Base-by-base conservation (phyloP, 1,140 invertebrate species). In the Phocides pigmalion region DNA sequence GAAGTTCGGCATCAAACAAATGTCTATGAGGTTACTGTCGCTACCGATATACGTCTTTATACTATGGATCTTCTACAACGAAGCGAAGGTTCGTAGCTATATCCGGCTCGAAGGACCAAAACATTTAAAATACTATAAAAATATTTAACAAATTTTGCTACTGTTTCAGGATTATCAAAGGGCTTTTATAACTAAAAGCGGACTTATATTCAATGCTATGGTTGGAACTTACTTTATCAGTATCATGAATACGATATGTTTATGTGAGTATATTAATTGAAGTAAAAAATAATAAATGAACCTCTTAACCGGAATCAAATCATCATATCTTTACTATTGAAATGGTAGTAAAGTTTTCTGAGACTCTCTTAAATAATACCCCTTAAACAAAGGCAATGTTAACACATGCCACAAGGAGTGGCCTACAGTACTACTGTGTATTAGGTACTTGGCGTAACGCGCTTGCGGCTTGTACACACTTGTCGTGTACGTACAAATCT, bases 131-230 rank as follows among this genome's bases (percentile, higher is more conserved):
- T 8, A 22, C 5, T 44, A 16, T 8, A 28, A 8, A 28, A 28
- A 28, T 28, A 28, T 28, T 3, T 8, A 28, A 1, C 9, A 8
- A 4, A 28, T 28, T n/a, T n/a, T n/a, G 2, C 6, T 4, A 28
- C 25, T 4, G 67, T 80, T 87, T 32, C 72, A 95, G 93, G 91
- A 95, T 70, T 94, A 93, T 75, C 95, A 96, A 70, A 93, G 95
- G 67, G 94, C 95, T 4, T 97, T 96, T 75, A 94, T 96, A 28
- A 95, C 95, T 4, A 93, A 94, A 76, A 96, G 94, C 79, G 97
- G 97, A 6, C 92, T 98, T 20, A 93, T 98, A 37, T 95, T 98
- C 65, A 98, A 97, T 76, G 94, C 95, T 59, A 90, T 98, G 53
- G 94, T 94, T 9, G 93, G 95, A 4, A 95, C 95, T 9, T 97